Evolutionary conservation across 2,797 vertebrate species (phyloP), one percentile per base, ranked within the genome.

Genomic region (Pseudopleuronectes americanus): DNA sequence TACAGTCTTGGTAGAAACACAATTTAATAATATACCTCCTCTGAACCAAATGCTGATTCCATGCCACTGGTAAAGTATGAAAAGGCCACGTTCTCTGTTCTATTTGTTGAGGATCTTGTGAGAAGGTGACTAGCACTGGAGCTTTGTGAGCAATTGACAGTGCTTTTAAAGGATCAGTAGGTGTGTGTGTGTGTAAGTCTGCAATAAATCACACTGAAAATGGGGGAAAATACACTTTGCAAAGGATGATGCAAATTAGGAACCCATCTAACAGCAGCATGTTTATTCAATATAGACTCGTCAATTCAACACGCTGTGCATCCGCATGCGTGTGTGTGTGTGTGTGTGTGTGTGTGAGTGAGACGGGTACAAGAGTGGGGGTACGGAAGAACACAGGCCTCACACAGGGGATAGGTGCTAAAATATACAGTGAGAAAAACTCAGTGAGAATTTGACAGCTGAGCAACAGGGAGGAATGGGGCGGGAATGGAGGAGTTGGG

Each of bases 361-460:
- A 3, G n/a, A 55, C 1, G 2, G 31, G 22, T 57, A 76, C 16
- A 43, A 58, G 74, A 68, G 87, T 71, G 81, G 79, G 86, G 87
- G 71, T 79, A 71, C 48, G 26, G 84, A 80, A 78, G 83, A 89
- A 86, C 80, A 84, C 79, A 75, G 80, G 85, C 83, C 85, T 87
- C 85, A 90, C 82, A 57, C 71, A 33, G 80, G 67, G 74, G 81
- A 89, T 77, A 90, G 85, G 93, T 90, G 92, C 79, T 93, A 93
- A 94, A 92, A 92, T 93, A 94, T 93, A 93, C 93, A 94, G 90
- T 17, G 93, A 89, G 90, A 94, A 91, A 90, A 90, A 88, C 86
- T 89, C 79, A 78, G 85, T 83, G 88, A 79, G 68, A 90, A 90
- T 88, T 84, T 92, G 92, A 90, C 84, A 87, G 87, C 82, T 82